Percentiles rank a stretch among this genome's conserved stretches.
phyloP scores from a whole-genome alignment of 2,888 invertebrate species.

The Piscicola geometra region DNA sequence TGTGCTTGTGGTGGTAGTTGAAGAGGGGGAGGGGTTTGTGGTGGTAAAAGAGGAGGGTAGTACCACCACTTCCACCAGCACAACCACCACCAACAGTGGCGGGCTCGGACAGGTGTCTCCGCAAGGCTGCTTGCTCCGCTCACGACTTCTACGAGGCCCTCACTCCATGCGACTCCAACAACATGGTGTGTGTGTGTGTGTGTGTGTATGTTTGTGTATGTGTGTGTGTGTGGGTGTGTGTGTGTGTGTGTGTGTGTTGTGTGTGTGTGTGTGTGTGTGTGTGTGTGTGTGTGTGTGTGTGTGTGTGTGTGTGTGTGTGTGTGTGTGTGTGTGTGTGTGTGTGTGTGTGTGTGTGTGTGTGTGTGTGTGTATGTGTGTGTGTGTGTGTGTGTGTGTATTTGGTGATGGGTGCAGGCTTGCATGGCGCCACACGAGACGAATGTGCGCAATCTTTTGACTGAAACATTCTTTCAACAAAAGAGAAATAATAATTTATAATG shows the following conservation, averaged over 20 bases:
- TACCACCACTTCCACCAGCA: too few species aligned
- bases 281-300: conserved; percentile 10
- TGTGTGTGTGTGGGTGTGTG: conserved; percentile 12
- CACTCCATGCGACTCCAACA: conserved; percentile 58
- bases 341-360: conserved; percentile 8
- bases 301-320: conserved; percentile 15
- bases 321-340: conserved; percentile 15
- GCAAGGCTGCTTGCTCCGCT: conserved; percentile 58
- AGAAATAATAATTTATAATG: too few species aligned
- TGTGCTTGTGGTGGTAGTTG: too few species aligned
- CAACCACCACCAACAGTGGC: conserved; percentile 46
- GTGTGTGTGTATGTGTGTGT: conserved; percentile 8
- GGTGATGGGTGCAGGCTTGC: neutral
- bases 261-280: conserved; percentile 1
- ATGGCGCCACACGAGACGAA: neutral
- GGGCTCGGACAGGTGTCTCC: conserved; percentile 57
- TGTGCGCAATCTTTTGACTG: neutral
- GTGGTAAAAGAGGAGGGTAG: too few species aligned
- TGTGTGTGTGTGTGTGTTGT: conserved; percentile 17
- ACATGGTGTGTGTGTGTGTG: conserved; percentile 53
- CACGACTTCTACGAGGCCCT: conserved; percentile 59
- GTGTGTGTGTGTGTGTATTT: neutral
- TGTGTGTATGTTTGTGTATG: neutral
- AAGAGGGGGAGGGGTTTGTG: too few species aligned
- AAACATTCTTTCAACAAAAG: conserved; percentile 1